Evolutionary conservation across 64 coral and sea anemone species (phyloP).

Genomic region (Montipora cactus): DNA sequence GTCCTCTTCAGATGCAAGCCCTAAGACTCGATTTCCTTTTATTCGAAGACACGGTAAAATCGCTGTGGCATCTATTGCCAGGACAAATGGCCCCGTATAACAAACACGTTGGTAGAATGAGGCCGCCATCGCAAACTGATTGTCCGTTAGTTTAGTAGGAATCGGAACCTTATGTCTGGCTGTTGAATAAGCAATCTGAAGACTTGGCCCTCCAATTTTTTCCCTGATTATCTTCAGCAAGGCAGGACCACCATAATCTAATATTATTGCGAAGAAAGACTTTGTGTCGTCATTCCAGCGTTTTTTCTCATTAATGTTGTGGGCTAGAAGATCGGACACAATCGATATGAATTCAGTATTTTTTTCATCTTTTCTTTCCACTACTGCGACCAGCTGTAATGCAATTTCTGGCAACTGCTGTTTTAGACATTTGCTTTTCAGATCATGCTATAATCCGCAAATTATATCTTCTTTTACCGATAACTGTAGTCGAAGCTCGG

Average conservation of each 20-base stretch:
- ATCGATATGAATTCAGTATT: neutral
- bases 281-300: conserved; percentile 63
- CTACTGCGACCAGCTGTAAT: neutral
- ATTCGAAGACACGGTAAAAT: neutral
- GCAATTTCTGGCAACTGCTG: neutral
- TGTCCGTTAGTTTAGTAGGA: neutral
- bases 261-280: conserved; percentile 61
- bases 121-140: neutral
- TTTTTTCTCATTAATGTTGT: conserved; percentile 4
- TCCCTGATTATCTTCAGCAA: neutral
- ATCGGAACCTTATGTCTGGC: neutral
- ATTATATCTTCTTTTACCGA: too few species aligned
- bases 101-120: conserved; percentile 8
- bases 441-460: neutral
- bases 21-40: conserved; percentile 35
- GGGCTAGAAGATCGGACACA: neutral
- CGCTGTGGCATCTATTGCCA: conserved; percentile 28
- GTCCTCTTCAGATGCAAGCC: neutral
- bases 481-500: too few species aligned
- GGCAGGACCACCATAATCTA: conserved; percentile 54
- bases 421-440: neutral
- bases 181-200: neutral
- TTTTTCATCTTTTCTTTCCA: neutral
- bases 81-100: conserved; percentile 24
- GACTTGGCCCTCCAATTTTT: neutral